Conservation (phyloP, 2,888 invertebrate species). For the Scaptomyza polygonia region DNA sequence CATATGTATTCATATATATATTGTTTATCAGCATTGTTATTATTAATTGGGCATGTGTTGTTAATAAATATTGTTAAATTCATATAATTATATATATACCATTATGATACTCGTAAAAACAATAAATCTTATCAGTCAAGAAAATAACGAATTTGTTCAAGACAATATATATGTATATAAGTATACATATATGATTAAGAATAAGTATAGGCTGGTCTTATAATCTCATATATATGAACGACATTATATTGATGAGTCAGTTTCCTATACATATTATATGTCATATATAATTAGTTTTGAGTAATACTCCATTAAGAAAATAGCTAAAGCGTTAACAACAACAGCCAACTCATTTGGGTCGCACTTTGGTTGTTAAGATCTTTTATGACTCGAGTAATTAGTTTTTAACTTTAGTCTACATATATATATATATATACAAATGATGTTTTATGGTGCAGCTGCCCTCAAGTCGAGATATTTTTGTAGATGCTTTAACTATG, state of each 20-base stretch:
- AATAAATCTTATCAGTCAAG: conserved; percentile 34
- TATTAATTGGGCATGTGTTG: conserved; percentile 28
- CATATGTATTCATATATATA: too few relatives aligned
- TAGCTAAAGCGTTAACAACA: conserved; percentile 6
- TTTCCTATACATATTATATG: neutral
- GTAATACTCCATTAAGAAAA: conserved; percentile 36
- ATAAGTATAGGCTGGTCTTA: conserved; percentile 10
- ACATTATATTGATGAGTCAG: conserved; percentile 38
- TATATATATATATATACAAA: conserved; percentile 28
- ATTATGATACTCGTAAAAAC: neutral
- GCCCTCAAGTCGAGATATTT: conserved; percentile 10
- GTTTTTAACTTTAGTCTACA: conserved; percentile 67
- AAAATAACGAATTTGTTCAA: conserved; percentile 30
- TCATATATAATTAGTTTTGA: conserved; percentile 6
- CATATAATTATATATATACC: conserved; percentile 12
- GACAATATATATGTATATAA: neutral
- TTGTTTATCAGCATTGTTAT: conserved; percentile 35
- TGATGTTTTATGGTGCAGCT: conserved; percentile 49
- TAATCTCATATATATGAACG: conserved; percentile 8
- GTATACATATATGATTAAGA: conserved; percentile 11
- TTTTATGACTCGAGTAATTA: conserved; percentile 70
- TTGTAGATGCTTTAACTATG: conserved; percentile 1
- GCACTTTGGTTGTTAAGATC: conserved; percentile 55
- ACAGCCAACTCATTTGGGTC: conserved; percentile 46
- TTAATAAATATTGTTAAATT: conserved; percentile 40